Base-by-base conservation (phyloP, 2,113 vertebrate species). In the Steatornis caripensis region DNA sequence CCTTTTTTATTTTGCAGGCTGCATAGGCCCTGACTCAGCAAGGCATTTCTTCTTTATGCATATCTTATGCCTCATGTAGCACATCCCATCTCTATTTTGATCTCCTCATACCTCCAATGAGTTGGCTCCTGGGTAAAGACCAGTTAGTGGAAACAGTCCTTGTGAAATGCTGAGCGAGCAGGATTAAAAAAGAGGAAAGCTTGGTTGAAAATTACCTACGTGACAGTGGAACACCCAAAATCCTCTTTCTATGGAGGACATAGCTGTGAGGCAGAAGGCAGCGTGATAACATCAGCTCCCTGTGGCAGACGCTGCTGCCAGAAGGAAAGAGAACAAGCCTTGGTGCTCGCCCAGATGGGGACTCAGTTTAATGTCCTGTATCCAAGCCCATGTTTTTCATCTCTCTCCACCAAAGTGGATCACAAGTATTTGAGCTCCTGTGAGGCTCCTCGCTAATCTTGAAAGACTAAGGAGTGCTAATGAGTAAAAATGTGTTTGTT, bases 21-120 rank as follows among this genome's bases (percentile, higher is more conserved):
- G 41, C 45, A 10, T 23, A 10, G 64, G 32, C n/a, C 68, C 30
- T 97, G 91, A 92, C 80, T 96, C 92, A 89, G 88, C 94, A 84
- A 70, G 60, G 48, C 68, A 60, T n/a, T 91, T 91, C 46, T 89
- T n/a, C 46, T 84, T 43, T 58, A 37, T 34, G 64, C 29, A 1
- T 21, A 9, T 39, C 84, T 78, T 29, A 17, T 12, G 41, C 43
- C 65, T 82, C 0, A 0, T 49, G 81, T 30, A 53, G 71, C 61
- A 39, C 21, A 64, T 68, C 43, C 70, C 69, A 30, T 20, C 65
- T 87, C 57, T 93, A 3, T 76, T 90, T 62, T 72, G 53, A 91
- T 72, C n/a, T 84, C 32, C 45, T 86, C 6, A 5, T 79, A 51
- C 53, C 32, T 64, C 78, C 39, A 9, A 76, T 49, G 27, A 55